These are phyloP conservation scores for Atherinosoma microstoma DNA, from an alignment of 2,797 vertebrate genomes.

Conservation along the genomic window DNA sequence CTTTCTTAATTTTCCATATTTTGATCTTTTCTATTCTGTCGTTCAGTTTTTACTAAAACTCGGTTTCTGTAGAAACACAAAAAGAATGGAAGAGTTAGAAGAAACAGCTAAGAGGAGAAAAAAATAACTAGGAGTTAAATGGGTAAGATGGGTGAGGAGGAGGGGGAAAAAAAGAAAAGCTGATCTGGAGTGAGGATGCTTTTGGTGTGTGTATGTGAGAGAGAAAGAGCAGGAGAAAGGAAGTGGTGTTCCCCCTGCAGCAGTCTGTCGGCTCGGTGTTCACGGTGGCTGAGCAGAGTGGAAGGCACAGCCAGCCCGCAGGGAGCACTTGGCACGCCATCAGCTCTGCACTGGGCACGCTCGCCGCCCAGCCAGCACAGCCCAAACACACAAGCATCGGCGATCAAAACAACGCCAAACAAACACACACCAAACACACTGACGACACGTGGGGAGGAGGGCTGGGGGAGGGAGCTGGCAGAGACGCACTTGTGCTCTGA, in stretches of 20 bases:
- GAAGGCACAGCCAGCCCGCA: constrained; percentile 76
- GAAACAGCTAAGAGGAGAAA: not conserved
- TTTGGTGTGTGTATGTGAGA: constrained; percentile 47
- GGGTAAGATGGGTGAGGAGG: not conserved
- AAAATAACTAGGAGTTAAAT: constrained; percentile 6
- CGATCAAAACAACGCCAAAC: constrained; percentile 84
- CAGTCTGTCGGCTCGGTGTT: constrained; percentile 81
- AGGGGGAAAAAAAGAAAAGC: constrained; percentile 1
- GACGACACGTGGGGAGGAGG: constrained; percentile 53
- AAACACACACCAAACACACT: constrained; percentile 78
- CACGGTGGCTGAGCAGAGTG: constrained; percentile 84
- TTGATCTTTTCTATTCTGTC: too few relatives aligned
- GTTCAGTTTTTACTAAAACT: constrained; percentile 8
- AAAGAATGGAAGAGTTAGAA: constrained; percentile 4
- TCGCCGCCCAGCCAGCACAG: constrained; percentile 75
- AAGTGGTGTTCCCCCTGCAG: constrained; percentile 76
- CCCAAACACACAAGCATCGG: constrained; percentile 80
- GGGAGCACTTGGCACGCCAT: constrained; percentile 86
- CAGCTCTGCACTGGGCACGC: constrained; percentile 78
- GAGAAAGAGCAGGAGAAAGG: constrained; percentile 45
- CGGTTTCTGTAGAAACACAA: not conserved
- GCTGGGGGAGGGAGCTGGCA: not conserved
- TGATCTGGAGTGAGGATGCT: constrained; percentile 35
- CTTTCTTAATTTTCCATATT: too few relatives aligned
- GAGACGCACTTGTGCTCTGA: constrained; percentile 24